These are phyloP conservation scores for Dasysyrphus albostriatus DNA, from an alignment of 2,888 invertebrate genomes.

Conservation along the genomic window DNA sequence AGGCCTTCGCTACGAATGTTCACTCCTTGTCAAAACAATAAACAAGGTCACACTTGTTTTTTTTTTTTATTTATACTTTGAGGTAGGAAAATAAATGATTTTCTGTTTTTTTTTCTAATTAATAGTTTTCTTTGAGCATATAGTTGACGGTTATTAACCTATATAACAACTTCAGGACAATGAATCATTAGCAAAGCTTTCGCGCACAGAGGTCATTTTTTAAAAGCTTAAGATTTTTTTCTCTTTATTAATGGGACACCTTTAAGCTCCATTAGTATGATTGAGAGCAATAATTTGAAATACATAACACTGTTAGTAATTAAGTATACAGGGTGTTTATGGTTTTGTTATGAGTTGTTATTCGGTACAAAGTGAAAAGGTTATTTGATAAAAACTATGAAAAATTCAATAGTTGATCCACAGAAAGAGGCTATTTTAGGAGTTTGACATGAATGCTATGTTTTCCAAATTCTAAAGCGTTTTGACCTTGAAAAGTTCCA, in stretches of 20 bases:
- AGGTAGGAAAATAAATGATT: slow-evolving; percentile 52
- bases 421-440: no score
- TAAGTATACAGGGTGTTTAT: background rate
- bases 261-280: slow-evolving; percentile 38
- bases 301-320: background rate
- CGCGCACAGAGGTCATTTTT: slow-evolving; percentile 32
- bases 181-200: slow-evolving; percentile 51
- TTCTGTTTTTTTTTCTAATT: slow-evolving; percentile 32
- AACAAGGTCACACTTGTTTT: slow-evolving; percentile 38
- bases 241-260: slow-evolving; percentile 44
- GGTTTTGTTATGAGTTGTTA: background rate
- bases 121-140: slow-evolving; percentile 54
- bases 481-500: no score
- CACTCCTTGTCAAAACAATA: slow-evolving; percentile 57
- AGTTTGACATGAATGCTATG: no score
- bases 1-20: slow-evolving; percentile 55
- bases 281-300: background rate
- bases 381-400: no score
- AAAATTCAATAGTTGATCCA: no score
- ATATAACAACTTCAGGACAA: slow-evolving; percentile 44
- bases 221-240: background rate
- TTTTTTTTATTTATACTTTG: slow-evolving; percentile 9
- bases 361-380: background rate
- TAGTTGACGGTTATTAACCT: slow-evolving; percentile 55
- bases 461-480: no score